Evolutionary conservation across 2,113 vertebrate genomes (phyloP).

Genomic region (Channa argus): DNA sequence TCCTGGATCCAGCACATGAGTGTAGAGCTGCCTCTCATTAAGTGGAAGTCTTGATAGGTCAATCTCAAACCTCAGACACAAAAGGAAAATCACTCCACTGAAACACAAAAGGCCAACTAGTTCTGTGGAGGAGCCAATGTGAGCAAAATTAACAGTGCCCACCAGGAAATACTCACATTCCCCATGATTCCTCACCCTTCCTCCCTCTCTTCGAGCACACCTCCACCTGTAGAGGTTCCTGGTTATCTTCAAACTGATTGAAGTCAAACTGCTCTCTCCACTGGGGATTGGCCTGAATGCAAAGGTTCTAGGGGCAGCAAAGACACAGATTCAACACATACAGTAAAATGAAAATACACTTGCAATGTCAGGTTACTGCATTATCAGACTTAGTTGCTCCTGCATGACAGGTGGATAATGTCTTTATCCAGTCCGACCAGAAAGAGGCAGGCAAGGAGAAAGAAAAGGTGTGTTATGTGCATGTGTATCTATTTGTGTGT

Average conservation of each 20-base stretch:
- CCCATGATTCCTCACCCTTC: conserved; percentile 92
- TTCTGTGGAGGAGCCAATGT: conserved; percentile 25
- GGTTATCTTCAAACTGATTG: conserved; percentile 96
- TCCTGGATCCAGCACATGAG: conserved; percentile 75
- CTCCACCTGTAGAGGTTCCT: conserved; percentile 93
- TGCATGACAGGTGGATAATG: conserved; percentile 79
- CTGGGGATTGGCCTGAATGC: conserved; percentile 95
- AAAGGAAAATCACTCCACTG: conserved; percentile 28
- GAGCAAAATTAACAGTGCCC: conserved; percentile 45
- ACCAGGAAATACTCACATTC: conserved; percentile 87
- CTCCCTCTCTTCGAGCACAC: conserved; percentile 91
- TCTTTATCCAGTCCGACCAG: conserved; percentile 67
- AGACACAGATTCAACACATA: conserved; percentile 58
- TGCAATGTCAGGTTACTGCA: conserved; percentile 64
- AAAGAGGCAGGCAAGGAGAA: conserved; percentile 62
- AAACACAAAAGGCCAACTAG: conserved; percentile 35
- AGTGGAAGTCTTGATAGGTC: conserved; percentile 84
- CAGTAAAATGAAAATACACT: conserved; percentile 27
- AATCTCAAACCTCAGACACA: conserved; percentile 87
- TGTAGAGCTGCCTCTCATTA: conserved; percentile 88
- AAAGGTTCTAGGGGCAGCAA: conserved; percentile 89
- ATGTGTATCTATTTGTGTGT: conserved; percentile 61
- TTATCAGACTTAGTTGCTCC: conserved; percentile 66
- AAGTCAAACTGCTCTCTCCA: conserved; percentile 99
- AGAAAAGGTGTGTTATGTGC: conserved; percentile 56